Evolutionary conservation across 2,888 invertebrate genomes (phyloP), one percentile per base, ranked within the genome.

Genomic region (Andrena fulva): DNA sequence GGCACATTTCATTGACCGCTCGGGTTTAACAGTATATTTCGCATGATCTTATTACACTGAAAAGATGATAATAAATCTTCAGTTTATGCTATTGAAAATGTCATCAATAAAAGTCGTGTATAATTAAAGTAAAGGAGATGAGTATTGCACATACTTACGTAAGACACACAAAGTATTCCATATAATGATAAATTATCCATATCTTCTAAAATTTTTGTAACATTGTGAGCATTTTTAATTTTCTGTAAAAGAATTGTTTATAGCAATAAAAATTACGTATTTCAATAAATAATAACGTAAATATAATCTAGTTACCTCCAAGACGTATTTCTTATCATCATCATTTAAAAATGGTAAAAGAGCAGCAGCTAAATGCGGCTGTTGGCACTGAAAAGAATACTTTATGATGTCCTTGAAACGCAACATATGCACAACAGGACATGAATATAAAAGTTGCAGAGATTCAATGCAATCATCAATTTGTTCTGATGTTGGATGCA

Each of bases 281-380:
- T 50, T 16, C 0, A 29, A 69, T 8, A 24, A 48, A 42, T 52
- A 12, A 29, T 56, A 20, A 16, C 16, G 7, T 48, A 54, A 62
- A 77, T 12, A 35, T 68, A 64, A 56, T 12, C 48, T 42, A 71
- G 56, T 85, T 83, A 92, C 92, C 84, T 89, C 64, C 24, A 91
- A 52, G 67, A 89, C 80, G 27, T 82, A 77, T 27, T 84, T 59
- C 68, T 77, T 89, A 35, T 91, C 88, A n/a, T 73, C 63, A 1
- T 87, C 82, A 29, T 74, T 82, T 16, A 93, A 77, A 82, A 92
- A 92, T 24, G 92, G 92, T 66, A 93, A 48, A 67, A 92, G 79
- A 10, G 89, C 90, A 31, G 88, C 91, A 33, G 91, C 91, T 35
- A 93, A 88, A 80, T 90, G 90, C n/a, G 85, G 76, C 35, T 90